These are phyloP conservation scores for Sebastes minor DNA, from an alignment of 2,797 vertebrate genomes.

Conservation along the genomic window DNA sequence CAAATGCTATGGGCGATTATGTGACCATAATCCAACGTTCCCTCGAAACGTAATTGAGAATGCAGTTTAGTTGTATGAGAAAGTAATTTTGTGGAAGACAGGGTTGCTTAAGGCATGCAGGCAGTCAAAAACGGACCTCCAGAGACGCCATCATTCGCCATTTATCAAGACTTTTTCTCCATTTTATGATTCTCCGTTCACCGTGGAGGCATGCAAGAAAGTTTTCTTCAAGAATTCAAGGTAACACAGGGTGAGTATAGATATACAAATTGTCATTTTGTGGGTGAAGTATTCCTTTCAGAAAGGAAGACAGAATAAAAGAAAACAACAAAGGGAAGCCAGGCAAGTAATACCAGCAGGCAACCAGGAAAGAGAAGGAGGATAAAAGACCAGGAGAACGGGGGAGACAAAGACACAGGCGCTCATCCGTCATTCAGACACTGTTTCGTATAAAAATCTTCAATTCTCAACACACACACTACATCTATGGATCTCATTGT, in stretches of 20 bases:
- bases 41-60: too few relatives aligned
- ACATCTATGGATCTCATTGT: neutral
- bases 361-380: neutral
- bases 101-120: neutral
- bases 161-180: neutral
- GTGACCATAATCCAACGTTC: too few relatives aligned
- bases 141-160: neutral
- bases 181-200: neutral
- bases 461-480: neutral
- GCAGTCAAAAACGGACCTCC: neutral
- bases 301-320: neutral
- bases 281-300: neutral
- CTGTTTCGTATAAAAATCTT: neutral
- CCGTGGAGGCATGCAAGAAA: neutral
- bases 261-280: neutral
- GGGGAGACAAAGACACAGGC: neutral
- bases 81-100: too few relatives aligned
- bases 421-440: neutral
- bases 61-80: too few relatives aligned
- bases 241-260: neutral
- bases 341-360: neutral
- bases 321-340: neutral
- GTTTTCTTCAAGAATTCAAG: neutral
- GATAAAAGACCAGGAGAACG: neutral
- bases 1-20: too few relatives aligned